phyloP scores from a whole-genome alignment of 2,888 invertebrate species.

The Drosophila phalerata region DNA sequence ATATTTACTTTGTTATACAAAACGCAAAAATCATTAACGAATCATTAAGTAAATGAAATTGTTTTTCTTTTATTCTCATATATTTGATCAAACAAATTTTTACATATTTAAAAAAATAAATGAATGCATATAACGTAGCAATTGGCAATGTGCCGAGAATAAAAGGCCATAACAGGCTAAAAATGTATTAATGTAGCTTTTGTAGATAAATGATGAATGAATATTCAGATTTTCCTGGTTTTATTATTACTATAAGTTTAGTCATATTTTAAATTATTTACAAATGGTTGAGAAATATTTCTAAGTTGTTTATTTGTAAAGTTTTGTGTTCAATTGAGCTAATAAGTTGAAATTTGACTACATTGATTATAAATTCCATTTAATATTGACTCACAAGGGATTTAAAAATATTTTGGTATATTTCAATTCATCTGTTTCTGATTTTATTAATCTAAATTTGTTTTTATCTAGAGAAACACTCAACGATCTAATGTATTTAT shows the following conservation, averaged over 20 bases:
- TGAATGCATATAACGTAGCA: conserved; percentile 16
- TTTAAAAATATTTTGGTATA: not conserved
- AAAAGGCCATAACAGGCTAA: conserved; percentile 43
- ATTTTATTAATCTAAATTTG: not conserved
- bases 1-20: conserved; percentile 18
- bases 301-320: not conserved
- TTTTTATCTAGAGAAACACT: too few species aligned
- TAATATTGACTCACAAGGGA: not conserved
- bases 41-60: conserved; percentile 53
- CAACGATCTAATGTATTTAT: too few species aligned
- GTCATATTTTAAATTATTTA: not conserved
- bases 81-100: conserved; percentile 37
- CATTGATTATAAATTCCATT: not conserved
- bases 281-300: not conserved
- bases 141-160: conserved; percentile 46
- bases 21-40: conserved; percentile 51
- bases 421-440: not conserved
- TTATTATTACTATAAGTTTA: not conserved
- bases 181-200: conserved; percentile 24
- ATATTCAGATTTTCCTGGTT: not conserved
- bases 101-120: conserved; percentile 4
- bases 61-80: conserved; percentile 5
- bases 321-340: not conserved
- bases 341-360: not conserved
- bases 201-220: conserved; percentile 20